Conservation (phyloP, 2,113 vertebrate genomes). For the Hippoglossus stenolepis region DNA sequence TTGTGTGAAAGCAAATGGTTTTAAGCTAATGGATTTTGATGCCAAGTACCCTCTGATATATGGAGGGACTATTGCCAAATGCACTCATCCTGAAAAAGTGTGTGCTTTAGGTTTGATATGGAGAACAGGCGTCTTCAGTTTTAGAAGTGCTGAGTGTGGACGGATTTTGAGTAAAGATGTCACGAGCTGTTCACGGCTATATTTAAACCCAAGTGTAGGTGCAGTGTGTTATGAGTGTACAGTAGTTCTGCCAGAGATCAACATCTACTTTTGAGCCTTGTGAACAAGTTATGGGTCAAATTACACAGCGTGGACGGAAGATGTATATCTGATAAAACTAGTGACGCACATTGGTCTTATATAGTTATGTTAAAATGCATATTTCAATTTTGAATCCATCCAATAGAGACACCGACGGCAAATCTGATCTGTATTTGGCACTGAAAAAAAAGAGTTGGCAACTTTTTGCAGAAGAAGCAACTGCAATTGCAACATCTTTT, state of each 20-base stretch:
- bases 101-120: slow-evolving; percentile 25
- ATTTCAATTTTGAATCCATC: no score
- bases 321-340: slow-evolving; percentile 26
- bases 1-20: neutral
- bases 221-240: slow-evolving; percentile 33
- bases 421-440: no score
- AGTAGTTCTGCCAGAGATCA: slow-evolving; percentile 1
- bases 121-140: slow-evolving; percentile 25
- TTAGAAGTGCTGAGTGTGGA: slow-evolving; percentile 34
- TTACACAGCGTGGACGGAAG: neutral
- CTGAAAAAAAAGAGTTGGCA: no score
- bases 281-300: slow-evolving; percentile 29
- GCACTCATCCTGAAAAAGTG: neutral
- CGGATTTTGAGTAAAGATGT: slow-evolving; percentile 33
- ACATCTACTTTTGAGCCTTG: slow-evolving; percentile 18
- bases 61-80: neutral
- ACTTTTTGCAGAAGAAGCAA: no score
- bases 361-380: neutral
- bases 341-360: neutral
- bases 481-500: no score
- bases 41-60: neutral
- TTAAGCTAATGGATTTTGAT: neutral
- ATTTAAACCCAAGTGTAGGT: slow-evolving; percentile 49
- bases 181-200: slow-evolving; percentile 32
- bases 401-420: no score